Evolutionary conservation across 2,888 invertebrate species (phyloP).

Genomic region (Sthenelais limicola): DNA sequence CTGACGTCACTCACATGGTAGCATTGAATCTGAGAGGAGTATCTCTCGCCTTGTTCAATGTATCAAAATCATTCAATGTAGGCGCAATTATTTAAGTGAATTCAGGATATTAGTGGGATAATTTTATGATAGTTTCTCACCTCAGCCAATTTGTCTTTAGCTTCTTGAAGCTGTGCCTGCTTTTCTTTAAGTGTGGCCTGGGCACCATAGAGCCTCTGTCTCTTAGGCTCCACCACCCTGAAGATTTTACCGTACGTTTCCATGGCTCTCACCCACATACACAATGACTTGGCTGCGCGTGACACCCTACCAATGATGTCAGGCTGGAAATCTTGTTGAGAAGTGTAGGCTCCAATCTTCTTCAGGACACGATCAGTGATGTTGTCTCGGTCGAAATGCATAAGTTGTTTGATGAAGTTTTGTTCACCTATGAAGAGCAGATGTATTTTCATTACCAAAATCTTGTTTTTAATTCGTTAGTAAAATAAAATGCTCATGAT

Average conservation of each 20-base stretch:
- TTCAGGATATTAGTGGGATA: too few species aligned
- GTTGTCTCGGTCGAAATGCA: slow-evolving; percentile 91
- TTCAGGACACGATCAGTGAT: slow-evolving; percentile 86
- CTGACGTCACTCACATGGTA: too few species aligned
- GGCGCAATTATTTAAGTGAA: too few species aligned
- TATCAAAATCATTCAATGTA: too few species aligned
- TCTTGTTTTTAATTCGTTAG: too few species aligned
- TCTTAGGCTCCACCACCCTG: slow-evolving; percentile 85
- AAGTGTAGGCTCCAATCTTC: slow-evolving; percentile 85
- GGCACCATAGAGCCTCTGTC: slow-evolving; percentile 85
- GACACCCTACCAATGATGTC: slow-evolving; percentile 87
- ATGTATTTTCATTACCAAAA: too few species aligned
- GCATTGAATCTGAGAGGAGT: too few species aligned
- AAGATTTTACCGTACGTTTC: slow-evolving; percentile 92
- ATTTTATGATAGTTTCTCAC: too few species aligned
- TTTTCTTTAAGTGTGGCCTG: slow-evolving; percentile 83
- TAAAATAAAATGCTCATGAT: too few species aligned
- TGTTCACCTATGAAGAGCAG: slow-evolving; percentile 72
- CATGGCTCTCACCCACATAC: slow-evolving; percentile 92
- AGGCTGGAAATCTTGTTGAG: slow-evolving; percentile 88
- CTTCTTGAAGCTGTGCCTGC: slow-evolving; percentile 84
- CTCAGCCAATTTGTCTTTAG: slow-evolving; percentile 84
- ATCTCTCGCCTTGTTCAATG: too few species aligned
- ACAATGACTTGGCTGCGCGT: slow-evolving; percentile 87
- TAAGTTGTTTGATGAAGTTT: slow-evolving; percentile 76